Base-by-base conservation (phyloP, 1,140 invertebrate species). In the Mycetomoellerius zeteki region DNA sequence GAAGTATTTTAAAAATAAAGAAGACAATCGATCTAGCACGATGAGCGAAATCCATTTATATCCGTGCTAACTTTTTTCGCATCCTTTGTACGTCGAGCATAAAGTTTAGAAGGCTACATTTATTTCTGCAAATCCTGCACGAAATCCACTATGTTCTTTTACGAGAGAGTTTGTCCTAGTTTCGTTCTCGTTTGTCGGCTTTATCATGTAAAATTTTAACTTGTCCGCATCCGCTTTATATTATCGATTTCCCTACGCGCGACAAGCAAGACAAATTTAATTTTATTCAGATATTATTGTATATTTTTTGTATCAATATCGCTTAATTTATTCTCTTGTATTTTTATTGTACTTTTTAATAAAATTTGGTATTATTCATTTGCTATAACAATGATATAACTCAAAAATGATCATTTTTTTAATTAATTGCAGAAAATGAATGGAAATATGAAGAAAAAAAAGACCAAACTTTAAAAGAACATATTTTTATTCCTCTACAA, bases 161-260 rank as follows among this genome's bases (percentile, higher is more conserved):
- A 19, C 21, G 24, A 64, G 50, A 50, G 64, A 86, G 80, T 84
- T 73, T 73, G 80, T 84, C 69, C 80, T 37, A 84, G 80, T 84
- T 84, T 84, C 80, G 54, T 84, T 60, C 80, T 84, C 80, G 80
- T 84, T 84, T 84, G 80, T 84, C 54, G 80, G 69, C 80, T 84
- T 84, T 84, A 73, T 84, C 80, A 84, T 84, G 67, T 73, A 86
- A 80, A 86, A 80, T 67, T 86, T 65, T 64, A 33, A 30, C 75
- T 58, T 58, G 71, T 76, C 43, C 64, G 75, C 73, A 43, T 67
- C 47, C 30, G 75, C 62, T 86, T 86, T 80, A 81, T 64, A 69
- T 81, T 86, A 80, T 86, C 62, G 84, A 86, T 86, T 86, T 56
- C n/a, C 2, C 21, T 43, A 64, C 33, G 54, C 33, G 12, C 7